These are phyloP conservation scores for Drosophila melanogaster DNA, from an alignment of 1,140 invertebrate genomes.

Conservation along the genomic window DNA sequence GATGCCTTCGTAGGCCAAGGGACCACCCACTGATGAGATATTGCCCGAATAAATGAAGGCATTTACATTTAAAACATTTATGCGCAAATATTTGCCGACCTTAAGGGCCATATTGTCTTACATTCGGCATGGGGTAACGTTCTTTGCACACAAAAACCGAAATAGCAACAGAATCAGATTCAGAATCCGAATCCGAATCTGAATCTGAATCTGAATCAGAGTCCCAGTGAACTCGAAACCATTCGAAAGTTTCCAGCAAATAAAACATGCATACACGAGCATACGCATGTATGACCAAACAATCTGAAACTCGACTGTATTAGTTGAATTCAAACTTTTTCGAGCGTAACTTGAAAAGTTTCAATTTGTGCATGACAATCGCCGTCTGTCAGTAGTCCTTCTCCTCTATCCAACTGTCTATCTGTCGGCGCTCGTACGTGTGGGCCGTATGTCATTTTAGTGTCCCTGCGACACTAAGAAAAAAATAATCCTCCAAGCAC, in stretches of 20 bases:
- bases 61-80: constrained; percentile 76
- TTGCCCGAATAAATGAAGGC: constrained; percentile 57
- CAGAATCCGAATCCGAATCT: neutral
- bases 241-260: constrained; percentile 55
- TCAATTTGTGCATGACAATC: constrained; percentile 70
- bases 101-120: constrained; percentile 50
- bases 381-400: constrained; percentile 17
- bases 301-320: constrained; percentile 50
- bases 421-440: constrained; percentile 40
- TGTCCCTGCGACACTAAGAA: constrained; percentile 21
- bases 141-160: constrained; percentile 5
- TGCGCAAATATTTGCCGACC: constrained; percentile 60
- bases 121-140: constrained; percentile 30
- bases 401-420: constrained; percentile 35
- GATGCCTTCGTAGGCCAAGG: constrained; percentile 5
- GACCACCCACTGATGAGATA: constrained; percentile 42
- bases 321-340: constrained; percentile 69
- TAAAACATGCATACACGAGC: constrained; percentile 51
- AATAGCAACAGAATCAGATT: constrained; percentile 9
- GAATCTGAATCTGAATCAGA: neutral
- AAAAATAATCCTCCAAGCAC: neutral
- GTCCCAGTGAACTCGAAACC: constrained; percentile 48
- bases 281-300: constrained; percentile 37
- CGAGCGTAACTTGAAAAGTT: constrained; percentile 73
- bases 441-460: constrained; percentile 29